A percentile compares a stretch with the other conserved stretches of the same genome.
Conservation (phyloP, 2,113 vertebrate species). For the Tonatia bakeri region DNA sequence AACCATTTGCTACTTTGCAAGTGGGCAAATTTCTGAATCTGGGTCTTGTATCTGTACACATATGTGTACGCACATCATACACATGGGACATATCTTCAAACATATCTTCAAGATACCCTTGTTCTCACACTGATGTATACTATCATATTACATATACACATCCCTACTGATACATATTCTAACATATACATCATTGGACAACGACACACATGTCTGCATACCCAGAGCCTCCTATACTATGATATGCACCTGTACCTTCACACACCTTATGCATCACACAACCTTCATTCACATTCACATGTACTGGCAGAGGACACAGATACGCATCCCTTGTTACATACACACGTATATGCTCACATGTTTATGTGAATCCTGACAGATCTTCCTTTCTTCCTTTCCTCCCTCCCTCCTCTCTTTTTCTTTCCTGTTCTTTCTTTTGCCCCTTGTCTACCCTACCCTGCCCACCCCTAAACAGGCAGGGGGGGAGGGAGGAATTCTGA, state of each 20-base stretch:
- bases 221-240: background rate
- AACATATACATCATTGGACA: background rate
- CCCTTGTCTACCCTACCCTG: too few relatives aligned
- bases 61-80: background rate
- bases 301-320: background rate
- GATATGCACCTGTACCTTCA: background rate
- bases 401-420: too few relatives aligned
- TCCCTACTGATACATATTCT: background rate
- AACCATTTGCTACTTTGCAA: background rate
- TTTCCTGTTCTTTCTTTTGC: background rate
- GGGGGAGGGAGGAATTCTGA: too few relatives aligned
- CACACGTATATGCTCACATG: background rate
- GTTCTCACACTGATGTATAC: background rate
- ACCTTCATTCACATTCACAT: background rate
- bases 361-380: background rate
- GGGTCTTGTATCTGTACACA: background rate
- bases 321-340: background rate
- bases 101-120: background rate
- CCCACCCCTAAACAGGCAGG: background rate
- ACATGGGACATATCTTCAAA: background rate
- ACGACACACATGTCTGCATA: accelerated
- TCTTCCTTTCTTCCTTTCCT: background rate
- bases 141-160: background rate
- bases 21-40: background rate
- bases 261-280: too few relatives aligned